These are phyloP conservation scores for Scaptomyza caliginosa DNA, from an alignment of 2,888 invertebrate genomes.

Conservation along the genomic window DNA sequence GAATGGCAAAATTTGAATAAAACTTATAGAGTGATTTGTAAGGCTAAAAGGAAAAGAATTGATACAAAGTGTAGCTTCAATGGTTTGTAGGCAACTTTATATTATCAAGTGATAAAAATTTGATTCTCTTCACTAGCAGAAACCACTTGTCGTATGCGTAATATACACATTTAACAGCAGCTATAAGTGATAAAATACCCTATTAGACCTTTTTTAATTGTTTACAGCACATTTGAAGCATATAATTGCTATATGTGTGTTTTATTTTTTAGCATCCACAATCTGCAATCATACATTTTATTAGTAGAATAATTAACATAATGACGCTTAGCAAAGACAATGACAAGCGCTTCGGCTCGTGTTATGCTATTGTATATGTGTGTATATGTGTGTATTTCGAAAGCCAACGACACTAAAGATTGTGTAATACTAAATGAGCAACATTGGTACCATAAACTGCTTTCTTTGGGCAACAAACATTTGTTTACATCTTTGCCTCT, in stretches of 20 bases:
- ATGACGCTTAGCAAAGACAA: constrained; percentile 7
- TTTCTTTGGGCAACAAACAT: constrained; percentile 62
- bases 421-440: constrained; percentile 38
- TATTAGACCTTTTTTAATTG: not conserved
- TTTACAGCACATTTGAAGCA: not conserved
- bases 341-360: constrained; percentile 3
- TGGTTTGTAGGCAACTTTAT: no score
- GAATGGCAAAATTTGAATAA: not conserved
- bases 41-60: no score
- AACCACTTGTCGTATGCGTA: not conserved
- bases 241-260: constrained; percentile 8
- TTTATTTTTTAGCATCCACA: not conserved
- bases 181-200: not conserved
- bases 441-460: constrained; percentile 41
- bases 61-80: no score
- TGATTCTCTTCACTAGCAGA: no score
- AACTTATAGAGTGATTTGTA: no score
- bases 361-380: constrained; percentile 14
- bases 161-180: not conserved
- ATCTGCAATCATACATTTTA: not conserved
- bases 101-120: no score
- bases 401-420: constrained; percentile 43
- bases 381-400: constrained; percentile 44
- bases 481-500: constrained; percentile 31
- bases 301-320: constrained; percentile 39